Base-by-base conservation (phyloP, 35 echinoderm and acorn worm species). In the Amphiura filiformis region DNA sequence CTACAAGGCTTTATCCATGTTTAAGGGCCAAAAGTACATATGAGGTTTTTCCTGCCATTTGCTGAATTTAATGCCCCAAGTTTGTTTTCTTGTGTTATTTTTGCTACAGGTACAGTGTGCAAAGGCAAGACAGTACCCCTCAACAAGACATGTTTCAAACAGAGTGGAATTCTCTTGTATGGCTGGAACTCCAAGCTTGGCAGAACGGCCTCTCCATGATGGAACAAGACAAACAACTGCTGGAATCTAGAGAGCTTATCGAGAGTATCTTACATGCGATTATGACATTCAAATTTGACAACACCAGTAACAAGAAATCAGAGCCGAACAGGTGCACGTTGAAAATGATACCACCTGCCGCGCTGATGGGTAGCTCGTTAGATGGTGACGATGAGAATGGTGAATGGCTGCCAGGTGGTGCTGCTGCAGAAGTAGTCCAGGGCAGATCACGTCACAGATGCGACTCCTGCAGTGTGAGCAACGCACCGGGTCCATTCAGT, bases 161-260 rank as follows among this genome's bases (percentile, higher is more conserved):
- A 32, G 65, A 88, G 38, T 92, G 90, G 90, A 81, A 88, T 22
- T 90, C 94, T 44, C 38, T 99, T 13, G 39, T 99, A 36, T 99
- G 96, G 96, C 84, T 99, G 17, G 96, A 89, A 64, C 82, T 99
- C 39, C 87, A 92, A 34, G 96, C 96, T 5, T 99, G 80, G 76
- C 76, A 88, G 41, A 94, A 90, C 39, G 76, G 83, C 56, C 36
- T 91, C 7, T 81, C 81, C 11, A 94, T 99, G 82, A 86, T 89
- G 34, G 65, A 92, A 38, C 90, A 94, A 70, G 96, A 99, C 52
- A 1, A 33, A 1, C 31, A 77, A 31, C 78, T 99, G 18, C 31
- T 90, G 0, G 87, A 92, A 23, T 76, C 81, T 0, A 80, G 96
- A 39, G 83, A 88, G 64, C 49, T 80, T 76, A 83, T 88, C 28